Evolutionary conservation across 2,113 vertebrate genomes (phyloP).

Genomic region (Psilopogon haemacephalus): DNA sequence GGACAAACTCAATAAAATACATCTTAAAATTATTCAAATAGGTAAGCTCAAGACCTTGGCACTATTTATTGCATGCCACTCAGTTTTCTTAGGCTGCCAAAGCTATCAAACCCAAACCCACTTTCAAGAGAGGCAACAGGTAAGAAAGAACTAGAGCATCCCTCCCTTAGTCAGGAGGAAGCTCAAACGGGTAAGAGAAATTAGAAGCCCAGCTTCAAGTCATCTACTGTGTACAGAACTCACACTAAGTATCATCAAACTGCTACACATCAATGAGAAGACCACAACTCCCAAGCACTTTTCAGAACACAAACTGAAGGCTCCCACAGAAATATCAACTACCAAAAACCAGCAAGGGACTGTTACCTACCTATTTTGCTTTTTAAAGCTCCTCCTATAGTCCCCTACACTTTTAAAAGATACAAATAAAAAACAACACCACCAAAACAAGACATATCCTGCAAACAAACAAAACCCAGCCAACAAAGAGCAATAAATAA

Average conservation of each 20-base stretch:
- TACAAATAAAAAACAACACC: not conserved
- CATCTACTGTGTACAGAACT: not conserved
- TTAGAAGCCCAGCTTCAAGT: not conserved
- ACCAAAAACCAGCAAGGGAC: not conserved
- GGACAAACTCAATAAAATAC: not conserved
- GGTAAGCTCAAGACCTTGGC: not conserved
- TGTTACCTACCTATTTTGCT: not conserved
- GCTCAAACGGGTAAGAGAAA: not conserved
- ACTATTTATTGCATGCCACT: not conserved
- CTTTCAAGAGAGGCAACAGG: not conserved
- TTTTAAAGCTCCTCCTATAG: not conserved
- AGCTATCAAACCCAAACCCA: not conserved
- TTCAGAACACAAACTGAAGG: not conserved
- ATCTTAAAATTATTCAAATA: not conserved
- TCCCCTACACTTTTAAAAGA: not conserved
- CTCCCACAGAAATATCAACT: not conserved
- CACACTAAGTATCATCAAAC: not conserved
- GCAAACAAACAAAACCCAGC: not conserved
- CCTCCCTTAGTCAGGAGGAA: not conserved
- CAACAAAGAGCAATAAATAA: too few relatives aligned
- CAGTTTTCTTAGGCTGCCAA: not conserved
- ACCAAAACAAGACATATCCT: too few relatives aligned
- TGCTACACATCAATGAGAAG: rapidly evolving
- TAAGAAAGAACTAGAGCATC: not conserved
- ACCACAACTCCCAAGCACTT: not conserved